Percentiles rank a stretch among this genome's conserved stretches.
Conservation (phyloP, 1,140 invertebrate species). For the Eupristina koningsbergeri region DNA sequence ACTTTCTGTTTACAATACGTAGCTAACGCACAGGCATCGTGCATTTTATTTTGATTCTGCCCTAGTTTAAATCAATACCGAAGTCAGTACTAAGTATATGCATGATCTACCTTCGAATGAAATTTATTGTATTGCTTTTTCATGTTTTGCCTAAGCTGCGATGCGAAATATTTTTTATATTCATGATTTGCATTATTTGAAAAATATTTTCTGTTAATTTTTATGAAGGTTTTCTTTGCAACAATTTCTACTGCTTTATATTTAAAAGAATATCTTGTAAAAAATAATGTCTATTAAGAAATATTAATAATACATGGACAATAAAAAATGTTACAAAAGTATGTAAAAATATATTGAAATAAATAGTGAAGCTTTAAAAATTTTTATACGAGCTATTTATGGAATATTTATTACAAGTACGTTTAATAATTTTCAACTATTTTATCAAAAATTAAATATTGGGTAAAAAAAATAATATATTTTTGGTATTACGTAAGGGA, state of each 20-base stretch:
- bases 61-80: conserved; percentile 33
- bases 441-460: too few species aligned
- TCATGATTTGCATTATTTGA: background rate
- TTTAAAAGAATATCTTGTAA: background rate
- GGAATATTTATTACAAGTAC: too few species aligned
- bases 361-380: too few species aligned
- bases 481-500: background rate
- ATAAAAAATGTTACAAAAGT: too few species aligned
- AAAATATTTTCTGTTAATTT: background rate
- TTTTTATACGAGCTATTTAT: too few species aligned
- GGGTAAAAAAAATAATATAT: background rate
- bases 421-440: too few species aligned
- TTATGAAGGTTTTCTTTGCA: too few species aligned
- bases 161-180: background rate
- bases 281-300: too few species aligned
- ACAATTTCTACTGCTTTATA: background rate
- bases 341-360: too few species aligned
- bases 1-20: background rate
- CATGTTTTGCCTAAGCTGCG: background rate
- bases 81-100: conserved; percentile 27
- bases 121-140: conserved; percentile 30
- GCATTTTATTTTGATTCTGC: conserved; percentile 40
- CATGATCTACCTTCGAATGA: background rate
- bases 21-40: background rate
- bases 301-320: too few species aligned